Evolutionary conservation across 2,888 invertebrate genomes (phyloP).

Genomic region (Drosophila sordidapex): DNA sequence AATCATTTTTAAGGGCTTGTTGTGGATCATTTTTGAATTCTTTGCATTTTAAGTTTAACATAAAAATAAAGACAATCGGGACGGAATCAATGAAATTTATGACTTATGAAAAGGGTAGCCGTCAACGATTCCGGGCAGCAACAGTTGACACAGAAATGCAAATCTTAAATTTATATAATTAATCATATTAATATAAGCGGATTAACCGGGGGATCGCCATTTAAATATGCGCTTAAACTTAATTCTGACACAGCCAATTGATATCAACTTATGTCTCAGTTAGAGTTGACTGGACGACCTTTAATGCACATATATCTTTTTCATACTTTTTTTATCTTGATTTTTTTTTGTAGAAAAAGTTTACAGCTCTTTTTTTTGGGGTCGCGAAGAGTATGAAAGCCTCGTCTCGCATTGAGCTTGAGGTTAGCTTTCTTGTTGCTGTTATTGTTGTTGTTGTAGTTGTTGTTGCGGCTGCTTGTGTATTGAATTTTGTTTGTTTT

Average conservation of each 20-base stretch:
- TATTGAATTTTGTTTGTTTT: constrained; percentile 15
- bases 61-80: constrained; percentile 1
- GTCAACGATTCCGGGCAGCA: constrained; percentile 14
- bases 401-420: constrained; percentile 34
- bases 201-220: constrained; percentile 40
- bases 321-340: neutral
- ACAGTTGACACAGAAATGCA: constrained; percentile 28
- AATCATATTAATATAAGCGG: constrained; percentile 60
- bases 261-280: constrained; percentile 49
- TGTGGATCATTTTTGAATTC: neutral
- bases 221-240: constrained; percentile 45
- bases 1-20: neutral
- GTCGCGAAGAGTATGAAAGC: constrained; percentile 49
- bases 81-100: constrained; percentile 24
- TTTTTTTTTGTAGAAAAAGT: constrained; percentile 2
- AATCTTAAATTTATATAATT: constrained; percentile 53
- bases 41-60: constrained; percentile 15
- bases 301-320: constrained; percentile 4
- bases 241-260: constrained; percentile 47
- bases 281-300: constrained; percentile 28
- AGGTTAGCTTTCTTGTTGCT: constrained; percentile 45
- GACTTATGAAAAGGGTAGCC: constrained; percentile 22
- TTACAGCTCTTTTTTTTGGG: neutral
- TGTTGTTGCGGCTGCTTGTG: constrained; percentile 5
- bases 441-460: constrained; percentile 14